Evolutionary conservation across 2,113 vertebrate species (phyloP).

Genomic region (Malurus cyaneus): DNA sequence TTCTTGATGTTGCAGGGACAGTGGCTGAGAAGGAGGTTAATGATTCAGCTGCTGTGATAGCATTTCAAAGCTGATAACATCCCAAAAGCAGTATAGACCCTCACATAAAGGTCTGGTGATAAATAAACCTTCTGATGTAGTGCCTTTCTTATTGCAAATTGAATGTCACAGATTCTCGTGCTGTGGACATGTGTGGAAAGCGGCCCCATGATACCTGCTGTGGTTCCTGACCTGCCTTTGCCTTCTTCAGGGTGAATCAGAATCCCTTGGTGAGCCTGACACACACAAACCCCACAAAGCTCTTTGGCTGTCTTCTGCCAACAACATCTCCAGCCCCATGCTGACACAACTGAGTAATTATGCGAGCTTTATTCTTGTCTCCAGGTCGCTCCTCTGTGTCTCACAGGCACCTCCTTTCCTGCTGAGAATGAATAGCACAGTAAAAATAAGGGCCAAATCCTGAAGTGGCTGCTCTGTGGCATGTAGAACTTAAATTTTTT

Average conservation of each 20-base stretch:
- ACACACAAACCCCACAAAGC: not conserved
- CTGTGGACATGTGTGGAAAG: not conserved
- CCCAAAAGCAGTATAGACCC: not conserved
- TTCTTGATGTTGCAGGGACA: not conserved
- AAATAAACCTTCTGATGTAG: not conserved
- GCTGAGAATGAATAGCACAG: not conserved
- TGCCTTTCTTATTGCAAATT: not conserved
- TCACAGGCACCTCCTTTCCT: not conserved
- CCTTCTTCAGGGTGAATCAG: not conserved
- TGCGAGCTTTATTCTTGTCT: not conserved
- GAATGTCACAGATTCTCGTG: not conserved
- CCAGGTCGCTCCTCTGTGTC: not conserved
- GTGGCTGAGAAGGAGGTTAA: not conserved
- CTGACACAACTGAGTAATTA: not conserved
- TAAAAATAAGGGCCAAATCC: not conserved
- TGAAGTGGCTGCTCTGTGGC: not conserved
- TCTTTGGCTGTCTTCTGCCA: not conserved
- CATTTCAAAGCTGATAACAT: not conserved
- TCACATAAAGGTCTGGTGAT: not conserved
- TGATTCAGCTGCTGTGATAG: not conserved
- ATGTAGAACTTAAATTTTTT: not conserved
- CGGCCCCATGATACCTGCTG: not conserved
- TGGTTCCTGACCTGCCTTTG: not conserved
- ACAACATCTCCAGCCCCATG: not conserved
- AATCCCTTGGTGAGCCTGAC: not conserved